Evolutionary conservation across 64 coral and sea anemone genomes (phyloP), one percentile per base, ranked within the genome.

Genomic region (Stichodactyla mertensii): DNA sequence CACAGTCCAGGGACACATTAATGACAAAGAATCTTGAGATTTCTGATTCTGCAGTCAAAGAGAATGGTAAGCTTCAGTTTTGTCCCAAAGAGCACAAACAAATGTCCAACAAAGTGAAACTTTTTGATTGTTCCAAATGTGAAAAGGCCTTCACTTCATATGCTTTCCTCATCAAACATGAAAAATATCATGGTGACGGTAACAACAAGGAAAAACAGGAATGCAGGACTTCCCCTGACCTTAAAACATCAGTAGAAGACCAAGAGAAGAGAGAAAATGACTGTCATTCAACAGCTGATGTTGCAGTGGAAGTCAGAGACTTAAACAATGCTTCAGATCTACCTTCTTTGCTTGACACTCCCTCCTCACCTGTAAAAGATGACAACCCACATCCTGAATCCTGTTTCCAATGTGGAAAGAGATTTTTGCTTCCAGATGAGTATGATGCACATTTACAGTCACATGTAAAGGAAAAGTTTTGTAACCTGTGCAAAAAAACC

Each of bases 381-480:
- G 27, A 23, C 14, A 10, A 11, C 4, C 23, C n/a, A n/a, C 11
- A 9, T 74, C 27, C 16, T 74, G 0, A 74, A 74, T n/a, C 6
- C 7, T 81, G 78, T 20, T 81, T 81, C 53, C 78, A 81, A 15
- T 81, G 78, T 81, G 78, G 53, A 52, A 55, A 81, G 52, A 81
- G 53, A 19, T 81, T 18, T 20, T 53, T 51, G 54, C 19, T 11
- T 7, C 15, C 14, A 11, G n/a, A 81, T 53, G 78, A 52, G 6
- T 81, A 19, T 53, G 51, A 81, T 4, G 14, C 36, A 81, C 78
- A 81, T 22, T 10, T 81, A 28, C 15, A 20, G 5, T 7, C 18
- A 1, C 78, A 81, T 20, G 1, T 53, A 4, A 28, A 81, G 16
- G 78, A 81, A 28, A 16, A 20, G 78, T 55, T 19, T 22, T 81